Evolutionary conservation across 35 echinoderm and acorn worm species (phyloP).

Genomic region (Apostichopus japonicus): DNA sequence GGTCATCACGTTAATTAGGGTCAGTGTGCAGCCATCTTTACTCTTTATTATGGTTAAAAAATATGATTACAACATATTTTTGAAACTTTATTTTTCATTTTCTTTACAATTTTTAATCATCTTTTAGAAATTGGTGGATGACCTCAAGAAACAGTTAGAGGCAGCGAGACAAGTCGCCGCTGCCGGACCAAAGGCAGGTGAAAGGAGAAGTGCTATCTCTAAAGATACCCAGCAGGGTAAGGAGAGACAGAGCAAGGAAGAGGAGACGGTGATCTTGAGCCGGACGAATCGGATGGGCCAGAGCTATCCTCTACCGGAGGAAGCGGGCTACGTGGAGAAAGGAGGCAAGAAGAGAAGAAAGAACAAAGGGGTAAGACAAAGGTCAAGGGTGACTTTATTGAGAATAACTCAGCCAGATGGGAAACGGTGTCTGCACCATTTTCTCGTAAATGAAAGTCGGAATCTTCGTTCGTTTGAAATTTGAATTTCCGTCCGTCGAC

Average conservation of each 20-base stretch:
- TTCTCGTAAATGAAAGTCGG: too few relatives aligned
- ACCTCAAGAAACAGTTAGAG: constrained; percentile 82
- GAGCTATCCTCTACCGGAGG: constrained; percentile 84
- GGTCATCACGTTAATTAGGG: too few relatives aligned
- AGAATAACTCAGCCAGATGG: too few relatives aligned
- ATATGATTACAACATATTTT: background rate
- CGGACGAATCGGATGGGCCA: constrained; percentile 89
- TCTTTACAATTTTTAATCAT: background rate
- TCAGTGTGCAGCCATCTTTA: too few relatives aligned
- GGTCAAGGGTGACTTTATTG: too few relatives aligned
- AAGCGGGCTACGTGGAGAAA: constrained; percentile 9
- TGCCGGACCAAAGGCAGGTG: constrained; percentile 41
- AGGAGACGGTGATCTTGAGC: constrained; percentile 81
- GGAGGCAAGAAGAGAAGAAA: constrained; percentile 68
- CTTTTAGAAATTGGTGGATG: constrained; percentile 67
- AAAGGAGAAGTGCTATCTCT: background rate
- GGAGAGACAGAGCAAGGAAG: constrained; percentile 9
- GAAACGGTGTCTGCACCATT: too few relatives aligned
- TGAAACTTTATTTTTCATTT: background rate
- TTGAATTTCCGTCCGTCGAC: background rate
- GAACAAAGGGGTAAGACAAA: constrained; percentile 62
- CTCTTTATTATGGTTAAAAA: background rate
- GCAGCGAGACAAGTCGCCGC: constrained; percentile 67
- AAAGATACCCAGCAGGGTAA: background rate
- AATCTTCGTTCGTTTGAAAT: background rate